Base-by-base conservation (phyloP, 2,113 vertebrate genomes). In the Notothenia coriiceps region DNA sequence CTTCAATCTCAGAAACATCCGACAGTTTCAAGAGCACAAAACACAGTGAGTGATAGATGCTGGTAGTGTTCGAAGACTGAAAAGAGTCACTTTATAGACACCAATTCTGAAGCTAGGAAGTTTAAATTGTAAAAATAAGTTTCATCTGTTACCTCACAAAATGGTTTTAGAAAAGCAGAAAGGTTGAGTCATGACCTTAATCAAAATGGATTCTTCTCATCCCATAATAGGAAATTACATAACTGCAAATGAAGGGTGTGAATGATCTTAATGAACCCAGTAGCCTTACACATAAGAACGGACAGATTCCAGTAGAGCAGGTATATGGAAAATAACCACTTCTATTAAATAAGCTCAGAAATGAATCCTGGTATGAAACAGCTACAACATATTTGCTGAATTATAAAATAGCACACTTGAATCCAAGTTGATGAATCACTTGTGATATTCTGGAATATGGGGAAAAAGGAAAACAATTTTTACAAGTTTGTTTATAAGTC, bases 141-240 rank as follows among this genome's bases (percentile, higher is more conserved):
- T 29, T 4, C 44, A 68, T 51, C 29, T 51, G 44, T 62, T 33
- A 22, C 65, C 62, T 25, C 2, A 44, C 76, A 12, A 68, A 55
- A 79, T 47, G 47, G 52, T 43, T 61, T 64, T 70, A 22, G n/a
- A 70, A 68, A 29, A 3, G 43, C 33, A 54, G 35, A 73, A 44
- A 62, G n/a, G 33, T n/a, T 59, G 35, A 74, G 43, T 46, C 20
- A 49, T 44, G 66, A 61, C 46, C 64, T 76, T 82, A 61, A 75
- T 67, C 11, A 54, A 76, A 52, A 82, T 52, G 62, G 33, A 82
- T 79, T n/a, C 49, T 49, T 73, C 17, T 20, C 15, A 46, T 59
- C 55, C 60, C 46, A 66, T 51, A 44, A 56, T 35, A 54, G 61
- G 61, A 74, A 74, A 60, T 33, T 6, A 46, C 40, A 54, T 18